Evolutionary conservation across 2,113 vertebrate species (phyloP).

Genomic region (Tiliqua scincoides): DNA sequence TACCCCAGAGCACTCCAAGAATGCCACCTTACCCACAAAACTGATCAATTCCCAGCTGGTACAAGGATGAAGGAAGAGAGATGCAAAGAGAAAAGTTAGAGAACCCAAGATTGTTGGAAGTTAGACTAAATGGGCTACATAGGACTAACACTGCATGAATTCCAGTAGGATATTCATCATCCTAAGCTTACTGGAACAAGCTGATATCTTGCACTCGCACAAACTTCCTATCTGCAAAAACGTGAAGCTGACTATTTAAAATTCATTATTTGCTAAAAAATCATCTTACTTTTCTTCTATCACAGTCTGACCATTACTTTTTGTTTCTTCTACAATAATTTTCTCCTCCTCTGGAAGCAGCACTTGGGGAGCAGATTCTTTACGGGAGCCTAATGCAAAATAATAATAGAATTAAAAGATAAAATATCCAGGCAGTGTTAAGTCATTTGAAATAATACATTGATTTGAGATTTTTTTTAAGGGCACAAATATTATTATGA

Average conservation of each 20-base stretch:
- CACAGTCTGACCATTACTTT: slow-evolving; percentile 91
- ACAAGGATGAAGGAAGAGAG: slow-evolving; percentile 30
- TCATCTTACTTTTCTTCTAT: slow-evolving; percentile 92
- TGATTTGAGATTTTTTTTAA: not conserved
- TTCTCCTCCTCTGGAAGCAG: slow-evolving; percentile 92
- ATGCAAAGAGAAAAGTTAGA: slow-evolving; percentile 41
- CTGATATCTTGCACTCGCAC: not conserved
- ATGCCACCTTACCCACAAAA: slow-evolving; percentile 28
- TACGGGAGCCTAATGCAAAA: slow-evolving; percentile 85
- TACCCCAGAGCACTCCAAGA: slow-evolving; percentile 7
- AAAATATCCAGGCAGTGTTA: not conserved
- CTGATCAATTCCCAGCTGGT: slow-evolving; percentile 3
- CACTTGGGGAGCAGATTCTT: slow-evolving; percentile 89
- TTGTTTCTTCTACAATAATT: slow-evolving; percentile 88
- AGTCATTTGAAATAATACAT: slow-evolving; percentile 26
- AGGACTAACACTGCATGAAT: not conserved
- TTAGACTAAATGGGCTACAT: not conserved
- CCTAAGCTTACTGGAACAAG: not conserved
- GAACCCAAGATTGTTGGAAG: not conserved
- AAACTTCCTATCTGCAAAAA: slow-evolving; percentile 12
- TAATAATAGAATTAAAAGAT: slow-evolving; percentile 53
- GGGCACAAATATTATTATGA: not conserved
- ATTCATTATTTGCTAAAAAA: slow-evolving; percentile 46
- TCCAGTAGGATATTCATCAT: slow-evolving; percentile 20
- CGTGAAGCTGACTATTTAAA: slow-evolving; percentile 48